Evolutionary conservation across 1,140 invertebrate genomes (phyloP), one percentile per base, ranked within the genome.

Genomic region (Lasioglossum albipes): DNA sequence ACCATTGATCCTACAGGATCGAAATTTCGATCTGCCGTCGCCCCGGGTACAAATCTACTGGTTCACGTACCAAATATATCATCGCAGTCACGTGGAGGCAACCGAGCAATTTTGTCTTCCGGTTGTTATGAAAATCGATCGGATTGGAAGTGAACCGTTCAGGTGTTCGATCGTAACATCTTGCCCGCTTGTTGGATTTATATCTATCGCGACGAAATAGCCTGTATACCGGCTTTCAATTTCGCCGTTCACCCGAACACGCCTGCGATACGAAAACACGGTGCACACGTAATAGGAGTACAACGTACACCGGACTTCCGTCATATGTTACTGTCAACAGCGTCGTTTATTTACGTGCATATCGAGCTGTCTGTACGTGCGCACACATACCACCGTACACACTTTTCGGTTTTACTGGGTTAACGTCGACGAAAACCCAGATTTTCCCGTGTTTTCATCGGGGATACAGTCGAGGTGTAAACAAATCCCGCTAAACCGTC

Each of bases 251-350:
- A 49, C 18, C 62, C 61, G 54, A 75, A 68, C 71, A 67, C 52
- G 31, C 20, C 45, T 16, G 20, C 27, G 71, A 75, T 80, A 66
- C 62, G 52, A 22, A 49, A 80, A 66, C 72, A 75, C 78, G 52
- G 61, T 61, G 52, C 72, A 22, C 78, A 42, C 41, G 71, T 80
- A 75, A 80, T 67, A 75, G 52, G 54, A 52, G 72, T 74, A 74
- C 70, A 79, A 73, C 41, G 71, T 80, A 71, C 61, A 67, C 78
- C 78, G 78, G 78, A 80, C 78, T 80, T 80, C 72, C 78, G 78
- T 80, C 78, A 75, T 80, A 80, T 73, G 78, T 80, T 80, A 80
- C 64, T 75, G 78, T 80, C 78, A 80, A n/a, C 49, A 31, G 65
- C 16, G 41, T 68, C 78, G 64, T 22, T 72, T 75, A 79, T 80